Evolutionary conservation across 2,797 vertebrate genomes (phyloP).

Genomic region (Macroramphosus scolopax): DNA sequence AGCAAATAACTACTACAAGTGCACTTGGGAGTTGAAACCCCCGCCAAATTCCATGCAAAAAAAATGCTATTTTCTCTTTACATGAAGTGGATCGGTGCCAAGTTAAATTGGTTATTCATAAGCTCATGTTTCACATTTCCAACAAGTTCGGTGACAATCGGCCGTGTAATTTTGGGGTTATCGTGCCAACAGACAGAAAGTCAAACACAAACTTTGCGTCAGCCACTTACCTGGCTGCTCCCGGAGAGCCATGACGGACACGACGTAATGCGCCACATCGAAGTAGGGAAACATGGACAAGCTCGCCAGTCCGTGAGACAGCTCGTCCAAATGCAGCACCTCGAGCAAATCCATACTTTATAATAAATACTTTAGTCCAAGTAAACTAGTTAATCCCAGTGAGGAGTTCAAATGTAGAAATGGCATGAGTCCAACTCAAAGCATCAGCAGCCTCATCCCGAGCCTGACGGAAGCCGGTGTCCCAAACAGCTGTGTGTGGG

Average conservation of each 20-base stretch:
- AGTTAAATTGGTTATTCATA: too few species aligned
- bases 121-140: too few species aligned
- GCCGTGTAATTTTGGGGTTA: too few species aligned
- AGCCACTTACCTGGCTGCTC: constrained; percentile 87
- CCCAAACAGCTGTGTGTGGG: constrained; percentile 29
- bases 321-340: constrained; percentile 67
- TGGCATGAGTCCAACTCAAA: constrained; percentile 48
- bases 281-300: constrained; percentile 93
- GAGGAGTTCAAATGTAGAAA: constrained; percentile 3
- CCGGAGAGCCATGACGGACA: constrained; percentile 87
- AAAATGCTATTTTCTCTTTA: too few species aligned
- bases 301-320: constrained; percentile 81
- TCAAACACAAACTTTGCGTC: not conserved
- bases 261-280: constrained; percentile 91
- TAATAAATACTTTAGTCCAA: not conserved
- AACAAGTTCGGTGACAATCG: too few species aligned
- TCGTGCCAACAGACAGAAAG: too few species aligned
- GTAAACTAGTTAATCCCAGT: not conserved
- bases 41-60: too few species aligned
- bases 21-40: too few species aligned
- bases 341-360: constrained; percentile 67
- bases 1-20: too few species aligned
- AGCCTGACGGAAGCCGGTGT: constrained; percentile 9
- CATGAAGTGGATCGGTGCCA: too few species aligned
- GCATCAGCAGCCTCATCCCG: constrained; percentile 54